A percentile compares a stretch with the other conserved stretches of the same genome.
Evolutionary conservation across 37 sponge, comb jelly and placozoan species (phyloP).

Genomic region (Petrosia ficiformis): DNA sequence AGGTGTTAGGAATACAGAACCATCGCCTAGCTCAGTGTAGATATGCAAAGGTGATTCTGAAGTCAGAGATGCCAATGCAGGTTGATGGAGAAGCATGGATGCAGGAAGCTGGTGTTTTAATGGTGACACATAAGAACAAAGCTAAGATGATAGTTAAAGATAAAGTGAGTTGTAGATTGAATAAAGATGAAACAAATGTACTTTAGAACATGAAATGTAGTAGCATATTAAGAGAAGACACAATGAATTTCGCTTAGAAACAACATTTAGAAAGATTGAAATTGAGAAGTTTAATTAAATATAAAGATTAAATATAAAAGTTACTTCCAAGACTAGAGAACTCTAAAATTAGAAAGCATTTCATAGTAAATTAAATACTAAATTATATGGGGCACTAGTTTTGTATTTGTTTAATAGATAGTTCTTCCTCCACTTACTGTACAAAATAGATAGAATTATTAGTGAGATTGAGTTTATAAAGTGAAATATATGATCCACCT

Average conservation of each 20-base stretch:
- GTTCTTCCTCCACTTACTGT: not conserved
- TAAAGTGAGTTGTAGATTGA: conserved; percentile 36
- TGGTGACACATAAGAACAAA: conserved; percentile 86
- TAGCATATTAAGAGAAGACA: no score
- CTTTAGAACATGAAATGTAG: no score
- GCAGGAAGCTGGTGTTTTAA: conserved; percentile 87
- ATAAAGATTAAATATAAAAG: no score
- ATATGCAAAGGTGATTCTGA: conserved; percentile 54
- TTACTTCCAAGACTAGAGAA: no score
- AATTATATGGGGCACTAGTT: not conserved
- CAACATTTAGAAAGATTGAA: no score
- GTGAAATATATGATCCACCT: not conserved
- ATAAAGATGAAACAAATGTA: not conserved
- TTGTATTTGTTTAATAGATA: not conserved
- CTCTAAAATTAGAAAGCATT: no score
- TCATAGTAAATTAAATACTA: no score
- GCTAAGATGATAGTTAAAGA: conserved; percentile 81
- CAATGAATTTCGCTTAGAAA: no score
- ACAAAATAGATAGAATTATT: not conserved
- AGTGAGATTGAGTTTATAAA: not conserved
- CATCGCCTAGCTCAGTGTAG: conserved; percentile 78
- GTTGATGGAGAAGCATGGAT: conserved; percentile 98
- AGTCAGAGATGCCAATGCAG: conserved; percentile 65
- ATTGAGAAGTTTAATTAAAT: no score
- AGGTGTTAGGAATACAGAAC: conserved; percentile 78